These are phyloP conservation scores for Pandion haliaetus DNA, from an alignment of 2,113 vertebrate genomes.

Conservation along the genomic window DNA sequence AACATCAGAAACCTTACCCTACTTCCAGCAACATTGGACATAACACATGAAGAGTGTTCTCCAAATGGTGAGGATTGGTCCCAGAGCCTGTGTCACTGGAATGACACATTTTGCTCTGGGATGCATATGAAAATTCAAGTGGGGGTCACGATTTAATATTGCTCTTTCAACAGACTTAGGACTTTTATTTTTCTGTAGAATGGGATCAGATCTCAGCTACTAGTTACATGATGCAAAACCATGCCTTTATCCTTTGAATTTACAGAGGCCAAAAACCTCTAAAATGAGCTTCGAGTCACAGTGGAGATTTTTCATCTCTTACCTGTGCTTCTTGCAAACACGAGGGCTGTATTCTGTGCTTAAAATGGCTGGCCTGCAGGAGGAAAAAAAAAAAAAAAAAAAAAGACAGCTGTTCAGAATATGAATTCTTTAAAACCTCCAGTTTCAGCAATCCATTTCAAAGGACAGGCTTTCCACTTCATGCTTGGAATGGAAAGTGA, in stretches of 20 bases:
- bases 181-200: not conserved
- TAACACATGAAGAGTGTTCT: not conserved
- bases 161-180: not conserved
- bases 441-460: not conserved
- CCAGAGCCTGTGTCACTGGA: not conserved
- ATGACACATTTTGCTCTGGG: not conserved
- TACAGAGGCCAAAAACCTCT: not conserved
- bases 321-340: not conserved
- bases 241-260: not conserved
- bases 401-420: not conserved
- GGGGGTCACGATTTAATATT: not conserved
- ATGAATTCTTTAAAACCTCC: not conserved
- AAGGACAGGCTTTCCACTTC: not conserved
- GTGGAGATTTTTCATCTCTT: not conserved
- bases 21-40: not conserved
- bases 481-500: not conserved
- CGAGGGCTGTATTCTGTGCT: not conserved
- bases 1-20: not conserved
- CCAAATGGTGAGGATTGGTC: not conserved
- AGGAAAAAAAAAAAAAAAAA: not conserved
- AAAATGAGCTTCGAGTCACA: not conserved
- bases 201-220: not conserved
- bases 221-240: not conserved
- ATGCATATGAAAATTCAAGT: not conserved
- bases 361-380: not conserved